phyloP scores from a whole-genome alignment of 1,140 invertebrate genomes.

The Archivesica marissinica region DNA sequence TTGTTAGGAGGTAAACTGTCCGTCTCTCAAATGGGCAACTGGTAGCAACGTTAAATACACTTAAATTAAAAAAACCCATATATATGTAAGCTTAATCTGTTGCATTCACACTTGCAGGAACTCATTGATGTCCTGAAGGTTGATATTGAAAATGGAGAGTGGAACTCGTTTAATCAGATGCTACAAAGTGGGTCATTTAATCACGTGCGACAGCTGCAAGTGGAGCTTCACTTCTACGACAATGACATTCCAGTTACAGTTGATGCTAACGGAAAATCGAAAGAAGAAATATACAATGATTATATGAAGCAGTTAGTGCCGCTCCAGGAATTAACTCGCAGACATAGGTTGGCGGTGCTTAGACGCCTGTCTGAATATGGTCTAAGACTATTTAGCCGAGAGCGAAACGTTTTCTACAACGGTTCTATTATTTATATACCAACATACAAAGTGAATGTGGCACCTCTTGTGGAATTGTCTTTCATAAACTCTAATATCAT shows the following conservation, averaged over 20 bases:
- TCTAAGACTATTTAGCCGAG: neutral
- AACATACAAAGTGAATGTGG: neutral
- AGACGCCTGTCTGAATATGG: neutral
- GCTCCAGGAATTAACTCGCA: neutral
- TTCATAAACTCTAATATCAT: too few species aligned
- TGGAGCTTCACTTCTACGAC: neutral
- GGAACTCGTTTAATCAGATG: neutral
- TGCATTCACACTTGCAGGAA: too few species aligned
- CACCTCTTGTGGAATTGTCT: neutral
- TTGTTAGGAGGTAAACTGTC: too few species aligned
- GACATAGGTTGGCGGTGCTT: neutral
- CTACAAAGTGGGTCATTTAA: neutral
- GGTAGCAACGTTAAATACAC: too few species aligned
- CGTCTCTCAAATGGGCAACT: too few species aligned
- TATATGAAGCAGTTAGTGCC: neutral
- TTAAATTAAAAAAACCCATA: too few species aligned
- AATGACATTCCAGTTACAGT: neutral
- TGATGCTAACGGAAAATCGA: neutral
- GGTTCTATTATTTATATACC: neutral
- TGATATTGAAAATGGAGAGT: neutral
- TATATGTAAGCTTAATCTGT: too few species aligned
- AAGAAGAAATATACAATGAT: neutral
- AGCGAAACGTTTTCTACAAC: neutral
- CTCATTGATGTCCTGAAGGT: neutral
- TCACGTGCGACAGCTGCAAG: neutral